Conservation (phyloP, 2,797 vertebrate genomes). For the Clarias fuscus region DNA sequence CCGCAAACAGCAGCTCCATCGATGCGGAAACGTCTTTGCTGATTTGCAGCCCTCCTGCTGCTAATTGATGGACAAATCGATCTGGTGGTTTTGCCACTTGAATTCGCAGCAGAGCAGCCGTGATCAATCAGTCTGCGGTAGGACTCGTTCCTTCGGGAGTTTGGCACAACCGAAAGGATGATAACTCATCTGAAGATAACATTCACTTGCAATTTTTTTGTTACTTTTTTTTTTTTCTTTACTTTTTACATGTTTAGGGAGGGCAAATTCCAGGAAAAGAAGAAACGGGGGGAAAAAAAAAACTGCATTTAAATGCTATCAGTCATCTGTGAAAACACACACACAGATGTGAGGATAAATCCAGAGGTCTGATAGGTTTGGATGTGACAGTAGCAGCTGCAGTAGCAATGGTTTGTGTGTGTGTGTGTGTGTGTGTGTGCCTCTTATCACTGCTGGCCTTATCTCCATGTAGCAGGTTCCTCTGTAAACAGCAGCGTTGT, state of each 20-base stretch:
- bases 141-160: neutral
- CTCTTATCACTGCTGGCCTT: conserved; percentile 75
- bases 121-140: conserved; percentile 38
- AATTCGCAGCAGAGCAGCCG: conserved; percentile 26
- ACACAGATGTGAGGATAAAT: conserved; percentile 35
- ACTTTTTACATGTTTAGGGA: neutral
- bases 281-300: too few relatives aligned
- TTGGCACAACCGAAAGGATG: neutral
- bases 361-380: conserved; percentile 25
- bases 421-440: conserved; percentile 40
- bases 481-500: conserved; percentile 63
- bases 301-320: conserved; percentile 3
- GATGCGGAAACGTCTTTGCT: conserved; percentile 35
- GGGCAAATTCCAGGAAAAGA: neutral
- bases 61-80: conserved; percentile 54
- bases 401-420: conserved; percentile 16
- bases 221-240: neutral
- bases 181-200: conserved; percentile 5
- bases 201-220: neutral
- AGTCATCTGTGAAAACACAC: conserved; percentile 19
- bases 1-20: conserved; percentile 29
- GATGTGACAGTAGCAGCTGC: conserved; percentile 44
- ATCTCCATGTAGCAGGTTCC: conserved; percentile 66
- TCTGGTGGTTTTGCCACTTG: conserved; percentile 43
- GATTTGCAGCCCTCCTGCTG: conserved; percentile 36